Evolutionary conservation across 2,113 vertebrate species (phyloP), one percentile per base, ranked within the genome.

Genomic region (Fregetta grallaria): DNA sequence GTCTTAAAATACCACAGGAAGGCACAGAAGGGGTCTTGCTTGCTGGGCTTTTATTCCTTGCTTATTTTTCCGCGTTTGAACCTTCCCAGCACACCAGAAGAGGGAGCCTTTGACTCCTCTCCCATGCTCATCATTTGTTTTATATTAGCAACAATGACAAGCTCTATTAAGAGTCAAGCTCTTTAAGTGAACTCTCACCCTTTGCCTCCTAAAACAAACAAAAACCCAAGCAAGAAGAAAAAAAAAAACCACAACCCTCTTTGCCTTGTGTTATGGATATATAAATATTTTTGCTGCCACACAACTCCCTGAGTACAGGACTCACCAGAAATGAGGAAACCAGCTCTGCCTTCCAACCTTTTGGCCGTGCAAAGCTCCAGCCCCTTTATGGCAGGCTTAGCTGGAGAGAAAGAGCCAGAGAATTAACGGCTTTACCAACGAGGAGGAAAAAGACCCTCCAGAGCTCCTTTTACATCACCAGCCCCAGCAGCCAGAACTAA

Each of bases 111-210:
- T 42, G 63, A 82, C 32, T 96, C 81, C 92, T 79, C 70, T 94
- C 66, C 77, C 42, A 66, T 82, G 50, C 59, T 91, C 74, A 96
- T 97, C 53, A 96, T 95, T 97, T 97, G 94, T 93, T 97, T 96
- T 96, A 93, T 95, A 97, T 96, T 94, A 94, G 92, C 55, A 77
- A 96, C 93, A 96, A 96, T 95, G 96, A 96, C 94, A 96, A 96
- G 92, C 92, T 95, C 92, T 96, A 96, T 95, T 97, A 95, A 94
- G 81, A 97, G 81, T 79, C 93, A 94, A 96, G 63, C 66, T 94
- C 91, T 92, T 89, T 76, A 82, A 90, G 50, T 90, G 84, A 95
- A 96, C 91, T 88, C 77, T 97, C 87, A 88, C 80, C 95, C 78
- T 87, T 92, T 79, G 80, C 94, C 84, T 94, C 77, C 84, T 86